These are phyloP conservation scores for Syrrhaptes paradoxus DNA, from an alignment of 2,113 vertebrate species.

Conservation along the genomic window DNA sequence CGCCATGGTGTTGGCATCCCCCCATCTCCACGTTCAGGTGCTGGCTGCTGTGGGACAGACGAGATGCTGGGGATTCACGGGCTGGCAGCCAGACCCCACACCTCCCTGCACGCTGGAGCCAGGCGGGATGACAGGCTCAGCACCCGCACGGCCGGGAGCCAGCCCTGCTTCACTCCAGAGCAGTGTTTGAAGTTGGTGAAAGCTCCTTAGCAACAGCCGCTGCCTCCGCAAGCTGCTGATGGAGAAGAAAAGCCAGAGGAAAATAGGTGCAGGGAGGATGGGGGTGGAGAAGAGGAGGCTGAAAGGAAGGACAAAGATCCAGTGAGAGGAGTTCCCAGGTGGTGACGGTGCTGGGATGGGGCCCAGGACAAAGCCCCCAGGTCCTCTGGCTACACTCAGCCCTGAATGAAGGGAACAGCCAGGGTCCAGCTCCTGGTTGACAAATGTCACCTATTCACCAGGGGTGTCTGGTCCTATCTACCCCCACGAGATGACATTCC, in stretches of 20 bases:
- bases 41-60: not conserved
- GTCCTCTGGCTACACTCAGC: not conserved
- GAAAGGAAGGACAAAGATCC: not conserved
- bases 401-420: not conserved
- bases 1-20: not conserved
- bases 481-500: not conserved
- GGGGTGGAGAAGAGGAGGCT: not conserved
- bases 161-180: not conserved
- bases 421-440: not conserved
- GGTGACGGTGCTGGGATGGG: not conserved
- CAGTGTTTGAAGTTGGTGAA: not conserved
- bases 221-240: not conserved
- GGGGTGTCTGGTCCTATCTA: not conserved
- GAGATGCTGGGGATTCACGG: not conserved
- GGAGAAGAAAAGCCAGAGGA: not conserved
- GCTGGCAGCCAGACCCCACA: not conserved
- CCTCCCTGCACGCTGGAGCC: not conserved
- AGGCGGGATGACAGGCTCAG: not conserved
- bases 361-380: not conserved
- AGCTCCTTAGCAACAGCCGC: conserved; percentile 51
- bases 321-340: not conserved
- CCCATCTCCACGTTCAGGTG: not conserved
- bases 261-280: not conserved
- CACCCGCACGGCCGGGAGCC: not conserved
- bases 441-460: not conserved